Evolutionary conservation across 2,113 vertebrate genomes (phyloP), one percentile per base, ranked within the genome.

Genomic region (Prunella himalayana): DNA sequence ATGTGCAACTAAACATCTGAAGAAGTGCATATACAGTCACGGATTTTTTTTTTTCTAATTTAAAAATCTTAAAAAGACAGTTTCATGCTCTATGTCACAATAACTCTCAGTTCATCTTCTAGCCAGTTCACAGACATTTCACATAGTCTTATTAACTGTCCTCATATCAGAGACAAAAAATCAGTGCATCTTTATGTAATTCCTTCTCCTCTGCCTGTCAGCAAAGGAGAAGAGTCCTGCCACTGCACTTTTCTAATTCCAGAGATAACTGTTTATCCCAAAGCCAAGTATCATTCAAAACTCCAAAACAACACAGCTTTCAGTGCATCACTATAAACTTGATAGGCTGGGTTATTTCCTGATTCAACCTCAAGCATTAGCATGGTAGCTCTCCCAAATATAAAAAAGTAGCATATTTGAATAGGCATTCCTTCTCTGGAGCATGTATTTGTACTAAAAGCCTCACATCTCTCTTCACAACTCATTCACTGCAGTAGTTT

Each of bases 301-400:
- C 97, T 97, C 97, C 30, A 10, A 50, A 47, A 64, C 75, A 97
- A 84, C 70, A 89, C 60, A 95, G 90, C 93, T 97, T 95, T 16
- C 0, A 88, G 15, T 78, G 42, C 49, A 82, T 57, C 33, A 30
- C 47, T 59, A 41, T 51, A 49, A 86, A 77, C 63, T 66, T n/a
- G 31, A 37, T 39, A 49, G 0, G 0, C 10, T 31, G 35, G 24
- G 22, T 47, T 82, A 75, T 80, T 73, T 94, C 51, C 72, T 76
- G 19, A 57, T 92, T 63, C 44, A 24, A 27, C 42, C 53, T 82
- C 39, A 51, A 79, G 42, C 49, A 47, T 37, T 30, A 51, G 31
- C 39, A 25, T 2, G 2, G 20, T 45, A 64, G 23, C 8, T 16
- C 45, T 90, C 68, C 51, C 68, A 72, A 60, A 73, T 37, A 20